Conservation (phyloP, 2,113 vertebrate genomes). For the Hemicordylus capensis region DNA sequence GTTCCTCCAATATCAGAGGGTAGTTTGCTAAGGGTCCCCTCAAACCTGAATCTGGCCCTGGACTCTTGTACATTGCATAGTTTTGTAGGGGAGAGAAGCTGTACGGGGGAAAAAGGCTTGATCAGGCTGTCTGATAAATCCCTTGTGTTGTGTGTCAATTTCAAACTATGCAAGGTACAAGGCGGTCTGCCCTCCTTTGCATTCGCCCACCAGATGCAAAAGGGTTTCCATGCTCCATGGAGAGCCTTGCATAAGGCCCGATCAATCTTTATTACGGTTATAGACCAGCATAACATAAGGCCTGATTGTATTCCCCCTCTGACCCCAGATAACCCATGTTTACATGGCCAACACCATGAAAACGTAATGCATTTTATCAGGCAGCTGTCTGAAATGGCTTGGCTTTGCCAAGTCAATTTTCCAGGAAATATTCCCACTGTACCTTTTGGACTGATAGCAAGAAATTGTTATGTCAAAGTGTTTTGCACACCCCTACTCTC, state of each 20-base stretch:
- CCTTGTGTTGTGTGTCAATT: too few relatives aligned
- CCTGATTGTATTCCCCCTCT: not conserved
- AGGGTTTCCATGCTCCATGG: not conserved
- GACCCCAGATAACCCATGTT: not conserved
- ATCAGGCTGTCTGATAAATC: too few relatives aligned
- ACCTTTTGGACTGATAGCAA: slow-evolving; percentile 11
- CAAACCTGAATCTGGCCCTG: too few relatives aligned
- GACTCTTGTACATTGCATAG: not conserved
- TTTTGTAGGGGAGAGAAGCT: not conserved
- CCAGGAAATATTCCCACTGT: slow-evolving; percentile 25
- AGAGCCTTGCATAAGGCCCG: too few relatives aligned
- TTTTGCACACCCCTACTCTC: too few relatives aligned
- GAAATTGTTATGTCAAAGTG: too few relatives aligned
- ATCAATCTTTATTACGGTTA: too few relatives aligned
- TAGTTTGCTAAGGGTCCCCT: too few relatives aligned
- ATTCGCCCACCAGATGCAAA: not conserved
- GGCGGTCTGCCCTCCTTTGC: slow-evolving; percentile 1
- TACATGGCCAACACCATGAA: not conserved
- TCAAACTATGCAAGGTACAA: too few relatives aligned
- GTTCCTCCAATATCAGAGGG: too few relatives aligned
- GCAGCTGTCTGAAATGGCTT: not conserved
- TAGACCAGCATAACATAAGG: not conserved
- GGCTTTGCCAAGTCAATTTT: slow-evolving; percentile 11
- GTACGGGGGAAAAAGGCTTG: too few relatives aligned
- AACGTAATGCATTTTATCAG: not conserved